Evolutionary conservation across 1,140 invertebrate species (phyloP).

Genomic region (Hyphantria cunea): DNA sequence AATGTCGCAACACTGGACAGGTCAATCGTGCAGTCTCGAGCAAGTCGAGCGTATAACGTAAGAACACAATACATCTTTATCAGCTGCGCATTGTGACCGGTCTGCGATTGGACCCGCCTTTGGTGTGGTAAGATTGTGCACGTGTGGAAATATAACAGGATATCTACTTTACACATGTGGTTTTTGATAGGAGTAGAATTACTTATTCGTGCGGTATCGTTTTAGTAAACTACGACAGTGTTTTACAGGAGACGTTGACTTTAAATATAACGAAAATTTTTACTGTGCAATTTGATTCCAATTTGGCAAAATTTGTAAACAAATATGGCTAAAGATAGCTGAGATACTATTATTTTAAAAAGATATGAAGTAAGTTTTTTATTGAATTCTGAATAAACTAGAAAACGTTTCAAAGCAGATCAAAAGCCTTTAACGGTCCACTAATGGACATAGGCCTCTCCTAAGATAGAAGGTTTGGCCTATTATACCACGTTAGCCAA

Average conservation of each 20-base stretch:
- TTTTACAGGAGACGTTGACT: not conserved
- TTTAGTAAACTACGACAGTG: not conserved
- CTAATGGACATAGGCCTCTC: too few species aligned
- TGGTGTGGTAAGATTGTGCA: not conserved
- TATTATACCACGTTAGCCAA: too few species aligned
- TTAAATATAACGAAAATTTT: not conserved
- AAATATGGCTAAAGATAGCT: too few species aligned
- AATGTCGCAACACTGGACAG: conserved; percentile 57
- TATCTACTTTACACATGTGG: not conserved
- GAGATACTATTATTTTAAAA: too few species aligned
- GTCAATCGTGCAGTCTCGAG: conserved; percentile 56
- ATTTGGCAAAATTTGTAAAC: too few species aligned
- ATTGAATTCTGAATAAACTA: too few species aligned
- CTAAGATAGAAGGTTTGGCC: too few species aligned
- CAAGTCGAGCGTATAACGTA: conserved; percentile 23
- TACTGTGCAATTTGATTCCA: too few species aligned
- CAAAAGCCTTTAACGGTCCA: too few species aligned
- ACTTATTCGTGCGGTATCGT: not conserved
- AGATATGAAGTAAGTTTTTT: too few species aligned
- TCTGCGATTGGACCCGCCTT: conserved; percentile 16
- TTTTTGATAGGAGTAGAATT: too few species aligned
- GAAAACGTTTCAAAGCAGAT: too few species aligned
- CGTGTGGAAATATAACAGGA: conserved; percentile 25
- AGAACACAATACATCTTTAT: conserved; percentile 29
- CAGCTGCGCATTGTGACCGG: conserved; percentile 18